A percentile compares a stretch with the other conserved stretches of the same genome.
These are phyloP conservation scores for Phylloscopus trochilus DNA, from an alignment of 2,113 vertebrate species.

Conservation along the genomic window DNA sequence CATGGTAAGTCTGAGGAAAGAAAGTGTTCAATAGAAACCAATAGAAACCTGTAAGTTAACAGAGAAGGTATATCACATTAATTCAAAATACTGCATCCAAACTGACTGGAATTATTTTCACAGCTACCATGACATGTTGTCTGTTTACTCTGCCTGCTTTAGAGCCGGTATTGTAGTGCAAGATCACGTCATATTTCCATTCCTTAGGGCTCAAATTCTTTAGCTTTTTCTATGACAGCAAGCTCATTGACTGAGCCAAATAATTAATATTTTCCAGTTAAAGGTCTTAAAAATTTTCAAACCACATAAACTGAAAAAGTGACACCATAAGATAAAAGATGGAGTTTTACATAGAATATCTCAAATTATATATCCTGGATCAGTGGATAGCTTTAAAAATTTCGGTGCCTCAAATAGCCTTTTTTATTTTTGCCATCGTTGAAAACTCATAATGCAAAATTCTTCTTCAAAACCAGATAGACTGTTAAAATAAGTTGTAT, in stretches of 20 bases:
- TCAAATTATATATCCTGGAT: background rate
- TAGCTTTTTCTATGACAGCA: background rate
- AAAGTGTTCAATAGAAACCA: background rate
- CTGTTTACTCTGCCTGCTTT: background rate
- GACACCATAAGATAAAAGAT: background rate
- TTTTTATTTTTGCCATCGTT: background rate
- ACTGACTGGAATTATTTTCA: background rate
- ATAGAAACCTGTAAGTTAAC: background rate
- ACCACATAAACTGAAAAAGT: background rate
- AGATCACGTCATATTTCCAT: background rate
- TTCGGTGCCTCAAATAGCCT: background rate
- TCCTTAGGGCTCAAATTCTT: background rate
- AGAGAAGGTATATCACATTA: background rate
- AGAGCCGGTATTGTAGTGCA: background rate
- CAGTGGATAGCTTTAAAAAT: background rate
- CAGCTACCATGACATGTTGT: accelerated
- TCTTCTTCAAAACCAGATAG: background rate
- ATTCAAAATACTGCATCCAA: background rate
- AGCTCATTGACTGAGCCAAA: background rate
- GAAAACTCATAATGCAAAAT: background rate
- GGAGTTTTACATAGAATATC: background rate
- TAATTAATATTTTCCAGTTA: background rate
- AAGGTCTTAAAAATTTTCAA: background rate
- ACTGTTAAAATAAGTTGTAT: background rate
- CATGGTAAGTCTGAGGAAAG: background rate